phyloP scores from a whole-genome alignment of 1,140 invertebrate genomes.

The Temnothorax curvispinosus region DNA sequence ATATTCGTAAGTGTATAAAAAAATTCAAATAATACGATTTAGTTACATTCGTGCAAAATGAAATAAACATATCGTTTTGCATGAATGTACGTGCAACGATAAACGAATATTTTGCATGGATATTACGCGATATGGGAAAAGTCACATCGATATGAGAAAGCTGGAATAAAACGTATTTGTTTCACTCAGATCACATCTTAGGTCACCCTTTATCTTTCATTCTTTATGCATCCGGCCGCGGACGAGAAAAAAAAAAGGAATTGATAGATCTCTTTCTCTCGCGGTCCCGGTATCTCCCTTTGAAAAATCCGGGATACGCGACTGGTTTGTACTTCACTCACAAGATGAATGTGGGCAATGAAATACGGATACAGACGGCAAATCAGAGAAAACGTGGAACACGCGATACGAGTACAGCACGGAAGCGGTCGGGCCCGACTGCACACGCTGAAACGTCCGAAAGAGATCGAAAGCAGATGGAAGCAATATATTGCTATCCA shows the following conservation, averaged over 20 bases:
- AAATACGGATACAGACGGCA: conserved; percentile 23
- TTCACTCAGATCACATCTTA: neutral
- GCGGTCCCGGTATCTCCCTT: neutral
- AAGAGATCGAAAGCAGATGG: conserved; percentile 36
- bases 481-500: conserved; percentile 28
- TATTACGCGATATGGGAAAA: neutral
- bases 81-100: neutral
- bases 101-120: neutral
- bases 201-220: neutral
- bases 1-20: neutral
- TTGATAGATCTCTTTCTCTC: conserved; percentile 12
- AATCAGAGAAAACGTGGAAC: conserved; percentile 19
- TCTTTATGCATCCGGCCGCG: conserved; percentile 10
- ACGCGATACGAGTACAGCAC: conserved; percentile 15
- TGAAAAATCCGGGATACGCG: conserved; percentile 42
- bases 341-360: conserved; percentile 37
- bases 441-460: neutral
- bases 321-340: neutral
- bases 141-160: neutral
- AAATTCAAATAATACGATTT: neutral
- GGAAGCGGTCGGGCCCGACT: conserved; percentile 8
- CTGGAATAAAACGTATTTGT: neutral
- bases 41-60: neutral
- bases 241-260: neutral
- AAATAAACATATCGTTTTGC: neutral